These are phyloP conservation scores for Choloepus hoffmanni DNA, from an alignment of 2,113 vertebrate species.

Conservation along the genomic window DNA sequence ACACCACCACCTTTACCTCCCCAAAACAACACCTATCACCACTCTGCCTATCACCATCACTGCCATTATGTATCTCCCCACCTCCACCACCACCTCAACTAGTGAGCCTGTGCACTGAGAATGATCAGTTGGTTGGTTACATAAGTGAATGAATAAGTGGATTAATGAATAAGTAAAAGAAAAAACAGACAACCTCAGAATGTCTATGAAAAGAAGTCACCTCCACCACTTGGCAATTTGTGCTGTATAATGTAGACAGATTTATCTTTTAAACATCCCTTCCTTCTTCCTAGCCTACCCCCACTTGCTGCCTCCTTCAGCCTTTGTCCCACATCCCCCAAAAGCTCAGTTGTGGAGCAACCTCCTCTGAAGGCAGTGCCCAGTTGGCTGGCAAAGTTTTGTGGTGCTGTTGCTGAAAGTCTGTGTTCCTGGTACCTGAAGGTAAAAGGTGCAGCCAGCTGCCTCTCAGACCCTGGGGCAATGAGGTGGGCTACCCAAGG, in stretches of 20 bases:
- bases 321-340: background rate
- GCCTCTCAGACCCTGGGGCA: background rate
- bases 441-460: background rate
- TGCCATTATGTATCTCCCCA: background rate
- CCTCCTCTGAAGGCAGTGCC: background rate
- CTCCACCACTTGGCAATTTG: background rate
- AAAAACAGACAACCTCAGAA: background rate
- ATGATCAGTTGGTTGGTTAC: background rate
- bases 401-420: background rate
- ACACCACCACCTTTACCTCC: background rate
- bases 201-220: background rate
- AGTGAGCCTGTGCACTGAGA: background rate
- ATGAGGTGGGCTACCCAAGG: background rate
- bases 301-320: background rate
- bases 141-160: background rate
- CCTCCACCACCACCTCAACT: background rate
- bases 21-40: background rate
- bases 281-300: background rate
- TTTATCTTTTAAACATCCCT: slow-evolving; percentile 21
- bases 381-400: background rate
- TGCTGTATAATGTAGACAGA: background rate
- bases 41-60: background rate
- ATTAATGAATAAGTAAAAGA: background rate
- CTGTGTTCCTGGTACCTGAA: background rate
- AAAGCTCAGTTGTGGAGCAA: background rate